These are phyloP conservation scores for Carapus acus DNA, from an alignment of 2,797 vertebrate genomes.

Conservation along the genomic window DNA sequence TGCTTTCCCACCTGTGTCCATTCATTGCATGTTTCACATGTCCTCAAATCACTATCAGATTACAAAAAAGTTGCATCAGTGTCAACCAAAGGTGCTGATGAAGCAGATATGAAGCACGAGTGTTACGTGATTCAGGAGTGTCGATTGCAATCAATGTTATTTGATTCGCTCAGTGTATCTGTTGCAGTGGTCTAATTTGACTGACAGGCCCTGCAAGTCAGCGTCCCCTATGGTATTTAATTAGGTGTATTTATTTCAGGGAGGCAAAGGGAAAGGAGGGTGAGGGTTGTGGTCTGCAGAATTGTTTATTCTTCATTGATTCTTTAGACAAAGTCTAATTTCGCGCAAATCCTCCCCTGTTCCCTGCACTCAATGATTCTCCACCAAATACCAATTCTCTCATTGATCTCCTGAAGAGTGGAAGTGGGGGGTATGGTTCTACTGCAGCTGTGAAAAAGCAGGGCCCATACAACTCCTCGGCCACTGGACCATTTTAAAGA, in stretches of 20 bases:
- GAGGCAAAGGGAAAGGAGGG: not conserved
- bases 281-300: slow-evolving; percentile 40
- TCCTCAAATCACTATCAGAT: too few species aligned
- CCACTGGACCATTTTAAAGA: too few species aligned
- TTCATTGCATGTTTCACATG: too few species aligned
- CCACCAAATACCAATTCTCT: slow-evolving; percentile 15
- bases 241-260: slow-evolving; percentile 53
- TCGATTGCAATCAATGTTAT: slow-evolving; percentile 26
- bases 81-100: slow-evolving; percentile 11
- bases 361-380: too few species aligned
- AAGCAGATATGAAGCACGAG: not conserved
- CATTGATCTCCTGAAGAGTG: slow-evolving; percentile 42
- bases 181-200: slow-evolving; percentile 30
- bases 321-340: slow-evolving; percentile 48
- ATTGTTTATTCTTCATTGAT: slow-evolving; percentile 59
- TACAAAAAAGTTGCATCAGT: slow-evolving; percentile 5
- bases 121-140: not conserved
- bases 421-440: slow-evolving; percentile 18
- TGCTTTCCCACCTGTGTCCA: too few species aligned
- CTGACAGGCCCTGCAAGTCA: slow-evolving; percentile 30
- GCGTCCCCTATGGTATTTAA: slow-evolving; percentile 40
- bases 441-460: too few species aligned
- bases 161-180: slow-evolving; percentile 36
- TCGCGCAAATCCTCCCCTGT: slow-evolving; percentile 15
- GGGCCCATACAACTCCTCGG: too few species aligned